Evolutionary conservation across 1,140 invertebrate genomes (phyloP), one percentile per base, ranked within the genome.

Genomic region (Drosophila varians): DNA sequence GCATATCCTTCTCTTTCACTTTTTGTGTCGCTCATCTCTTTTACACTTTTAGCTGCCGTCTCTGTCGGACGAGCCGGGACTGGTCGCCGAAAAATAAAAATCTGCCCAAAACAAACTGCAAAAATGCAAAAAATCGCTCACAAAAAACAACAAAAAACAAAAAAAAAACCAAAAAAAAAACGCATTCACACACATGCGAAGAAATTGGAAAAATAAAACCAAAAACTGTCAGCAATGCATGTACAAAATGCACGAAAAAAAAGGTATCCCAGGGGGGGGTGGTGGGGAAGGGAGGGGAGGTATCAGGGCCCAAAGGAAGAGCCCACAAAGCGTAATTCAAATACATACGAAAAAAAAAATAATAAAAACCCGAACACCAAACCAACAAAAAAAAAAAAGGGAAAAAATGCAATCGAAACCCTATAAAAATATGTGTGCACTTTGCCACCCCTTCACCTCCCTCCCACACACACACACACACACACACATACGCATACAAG

Each of bases 41-140:
- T 8, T 18, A 4, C 9, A 11, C 46, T 19, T 57, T 14, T 31
- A n/a, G n/a, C 19, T 31, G 19, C 74, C 36, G 51, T 70, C 60
- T 53, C 70, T 55, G 51, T 71, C 72, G 72, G 55, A 54, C 43
- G 49, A 64, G 46, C 51, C 65, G 51, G 74, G 43, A 66, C 55
- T 60, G 55, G 79, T 75, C 73, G 78, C 77, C 77, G 77, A 89
- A 89, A 87, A 89, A 89, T 76, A 82, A 87, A 87, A 89, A 89
- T 87, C 82, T 82, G 77, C 66, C 80, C 77, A 89, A 89, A 82
- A 89, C 55, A 77, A 62, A 54, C 68, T 52, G 47, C 61, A 82
- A 69, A 83, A 69, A 74, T 52, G 62, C 76, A 65, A 74, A 68
- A 71, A 77, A 58, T 43, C 55, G 64, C 51, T 60, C 36, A 75